Evolutionary conservation across 2,113 vertebrate genomes (phyloP).

Genomic region (Brachyistius frenatus): DNA sequence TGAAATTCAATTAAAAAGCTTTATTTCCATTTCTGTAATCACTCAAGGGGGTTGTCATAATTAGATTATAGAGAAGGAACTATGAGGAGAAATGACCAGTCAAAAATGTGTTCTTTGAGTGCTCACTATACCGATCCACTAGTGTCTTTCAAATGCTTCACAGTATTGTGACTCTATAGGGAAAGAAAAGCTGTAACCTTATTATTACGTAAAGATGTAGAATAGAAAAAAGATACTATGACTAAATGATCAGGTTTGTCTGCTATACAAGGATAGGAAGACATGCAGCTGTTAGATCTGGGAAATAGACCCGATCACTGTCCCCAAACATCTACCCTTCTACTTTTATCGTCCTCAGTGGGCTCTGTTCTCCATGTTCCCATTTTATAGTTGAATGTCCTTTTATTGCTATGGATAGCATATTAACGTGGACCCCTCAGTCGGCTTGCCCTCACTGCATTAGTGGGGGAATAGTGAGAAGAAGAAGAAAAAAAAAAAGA

Average conservation of each 20-base stretch:
- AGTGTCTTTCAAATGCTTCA: constrained; percentile 13
- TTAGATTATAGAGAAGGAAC: constrained; percentile 47
- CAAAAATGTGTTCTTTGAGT: constrained; percentile 25
- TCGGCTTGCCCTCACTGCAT: constrained; percentile 38
- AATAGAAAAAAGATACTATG: constrained; percentile 1
- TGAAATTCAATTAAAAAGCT: constrained; percentile 77
- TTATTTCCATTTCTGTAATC: constrained; percentile 63
- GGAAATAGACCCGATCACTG: constrained; percentile 26
- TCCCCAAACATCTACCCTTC: constrained; percentile 21
- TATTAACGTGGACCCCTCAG: constrained; percentile 46
- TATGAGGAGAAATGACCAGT: constrained; percentile 36
- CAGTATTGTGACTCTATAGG: not conserved
- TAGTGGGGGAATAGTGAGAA: constrained; percentile 20
- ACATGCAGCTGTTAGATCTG: constrained; percentile 4
- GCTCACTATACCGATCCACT: not conserved
- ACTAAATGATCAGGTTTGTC: constrained; percentile 3
- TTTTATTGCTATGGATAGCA: constrained; percentile 44
- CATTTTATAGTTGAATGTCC: constrained; percentile 61
- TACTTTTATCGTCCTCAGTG: constrained; percentile 34
- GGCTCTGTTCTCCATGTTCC: constrained; percentile 55
- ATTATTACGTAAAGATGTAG: constrained; percentile 20
- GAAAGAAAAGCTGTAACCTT: constrained; percentile 18
- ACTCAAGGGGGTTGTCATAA: constrained; percentile 53
- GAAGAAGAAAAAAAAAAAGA: constrained; percentile 25
- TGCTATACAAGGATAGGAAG: not conserved